Evolutionary conservation across 2,888 invertebrate genomes (phyloP), one percentile per base, ranked within the genome.

Genomic region (Drosophila subsilvestris): DNA sequence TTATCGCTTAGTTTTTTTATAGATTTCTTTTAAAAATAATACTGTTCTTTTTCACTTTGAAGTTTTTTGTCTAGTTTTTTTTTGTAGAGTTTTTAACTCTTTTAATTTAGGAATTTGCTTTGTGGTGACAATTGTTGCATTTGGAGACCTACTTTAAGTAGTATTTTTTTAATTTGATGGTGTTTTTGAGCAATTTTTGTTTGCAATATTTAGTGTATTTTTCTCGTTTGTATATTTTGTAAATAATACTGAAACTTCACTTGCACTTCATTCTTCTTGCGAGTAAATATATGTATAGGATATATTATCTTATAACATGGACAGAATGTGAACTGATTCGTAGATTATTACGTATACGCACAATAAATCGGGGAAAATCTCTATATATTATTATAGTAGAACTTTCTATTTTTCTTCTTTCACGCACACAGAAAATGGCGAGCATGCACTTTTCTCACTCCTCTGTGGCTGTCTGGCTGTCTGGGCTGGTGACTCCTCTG

Each of bases 341-440:
- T 37, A 45, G 32, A 76, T 76, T 75, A 71, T 79, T 61, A 79
- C 65, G 67, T 76, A 82, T 79, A 78, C 80, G 80, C 74, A 74
- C 65, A 54, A 55, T 29, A 55, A 69, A 50, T 55, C 20, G 10
- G 20, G 14, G 50, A 42, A 58, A 58, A 50, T 56, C 57, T 70
- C 32, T 43, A 55, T 54, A 22, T 25, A 29, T 42, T 37, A 45
- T 37, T 59, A 8, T 57, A 44, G 48, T 42, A 27, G 42, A 54
- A 54, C 56, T 57, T 43, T 56, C 25, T 55, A 58, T 20, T 32
- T 25, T 51, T 59, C 49, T 61, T 22, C 2, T 60, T 3, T 29
- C 17, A 25, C 29, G 45, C 74, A 78, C 60, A 79, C 65, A 37
- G n/a, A 83, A 79, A 78, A 78, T 80, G 67, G 78, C 81, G 75